Conservation (phyloP, 2,797 vertebrate species). For the Urosaurus nigricauda region DNA sequence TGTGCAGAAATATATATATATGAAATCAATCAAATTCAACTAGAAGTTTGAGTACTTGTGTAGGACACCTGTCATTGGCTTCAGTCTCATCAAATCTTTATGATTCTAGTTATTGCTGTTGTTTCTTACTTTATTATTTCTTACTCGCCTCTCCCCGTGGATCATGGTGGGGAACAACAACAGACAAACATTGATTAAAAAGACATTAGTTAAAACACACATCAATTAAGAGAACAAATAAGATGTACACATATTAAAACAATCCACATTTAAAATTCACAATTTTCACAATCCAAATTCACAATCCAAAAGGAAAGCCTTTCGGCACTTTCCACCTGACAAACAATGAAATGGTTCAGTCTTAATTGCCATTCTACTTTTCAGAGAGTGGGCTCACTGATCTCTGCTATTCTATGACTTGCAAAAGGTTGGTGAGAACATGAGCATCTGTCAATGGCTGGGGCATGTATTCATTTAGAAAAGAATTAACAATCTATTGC, state of each 20-base stretch:
- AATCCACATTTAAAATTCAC: no score
- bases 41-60: not conserved
- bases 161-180: no score
- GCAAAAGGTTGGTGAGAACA: conserved; percentile 2
- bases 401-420: not conserved
- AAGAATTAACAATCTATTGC: not conserved
- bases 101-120: no score
- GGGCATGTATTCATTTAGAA: not conserved
- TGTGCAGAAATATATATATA: conserved; percentile 25
- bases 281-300: no score
- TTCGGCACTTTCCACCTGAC: conserved; percentile 62
- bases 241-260: no score
- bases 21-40: not conserved
- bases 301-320: no score
- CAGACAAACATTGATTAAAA: no score
- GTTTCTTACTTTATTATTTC: no score
- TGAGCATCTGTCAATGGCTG: not conserved
- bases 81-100: conserved; percentile 36
- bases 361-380: conserved; percentile 56
- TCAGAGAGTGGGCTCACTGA: conserved; percentile 23
- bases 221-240: no score
- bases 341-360: conserved; percentile 54
- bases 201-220: no score
- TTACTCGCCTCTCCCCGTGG: no score
- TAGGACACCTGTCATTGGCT: conserved; percentile 35